A percentile compares a stretch with the other conserved stretches of the same genome.
Evolutionary conservation across 2,888 invertebrate species (phyloP).

Genomic region (Entomobrya multifasciata): DNA sequence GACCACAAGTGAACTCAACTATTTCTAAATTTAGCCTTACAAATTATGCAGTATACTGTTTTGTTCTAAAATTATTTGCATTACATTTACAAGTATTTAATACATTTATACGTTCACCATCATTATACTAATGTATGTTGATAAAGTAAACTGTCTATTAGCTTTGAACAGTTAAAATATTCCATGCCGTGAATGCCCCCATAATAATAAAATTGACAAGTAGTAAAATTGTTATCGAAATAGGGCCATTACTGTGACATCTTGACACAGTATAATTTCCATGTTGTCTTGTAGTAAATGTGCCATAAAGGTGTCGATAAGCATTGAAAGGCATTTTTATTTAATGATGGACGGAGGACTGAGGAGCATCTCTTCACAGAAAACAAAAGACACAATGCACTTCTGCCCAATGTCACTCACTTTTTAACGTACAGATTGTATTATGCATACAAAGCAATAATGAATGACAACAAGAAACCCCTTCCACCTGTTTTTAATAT

Average conservation of each 20-base stretch:
- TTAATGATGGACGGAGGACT: background rate
- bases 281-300: slow-evolving; percentile 54
- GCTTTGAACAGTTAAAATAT: no score
- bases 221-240: background rate
- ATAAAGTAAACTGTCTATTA: no score
- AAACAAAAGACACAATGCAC: background rate
- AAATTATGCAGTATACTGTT: no score
- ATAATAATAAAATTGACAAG: slow-evolving; percentile 30
- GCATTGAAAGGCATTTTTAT: slow-evolving; percentile 29
- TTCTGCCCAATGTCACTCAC: background rate
- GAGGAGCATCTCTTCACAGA: no score
- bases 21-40: no score
- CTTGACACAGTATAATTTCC: slow-evolving; percentile 55
- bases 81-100: no score
- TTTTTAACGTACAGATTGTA: background rate
- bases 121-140: no score
- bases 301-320: slow-evolving; percentile 66
- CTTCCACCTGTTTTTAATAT: slow-evolving; percentile 14
- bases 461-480: background rate
- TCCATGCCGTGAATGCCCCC: no score
- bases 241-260: slow-evolving; percentile 31
- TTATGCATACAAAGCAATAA: background rate
- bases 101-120: no score
- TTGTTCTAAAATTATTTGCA: no score
- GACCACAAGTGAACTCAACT: no score